Evolutionary conservation across 2,113 vertebrate genomes (phyloP).

Genomic region (Pristiophorus japonicus): DNA sequence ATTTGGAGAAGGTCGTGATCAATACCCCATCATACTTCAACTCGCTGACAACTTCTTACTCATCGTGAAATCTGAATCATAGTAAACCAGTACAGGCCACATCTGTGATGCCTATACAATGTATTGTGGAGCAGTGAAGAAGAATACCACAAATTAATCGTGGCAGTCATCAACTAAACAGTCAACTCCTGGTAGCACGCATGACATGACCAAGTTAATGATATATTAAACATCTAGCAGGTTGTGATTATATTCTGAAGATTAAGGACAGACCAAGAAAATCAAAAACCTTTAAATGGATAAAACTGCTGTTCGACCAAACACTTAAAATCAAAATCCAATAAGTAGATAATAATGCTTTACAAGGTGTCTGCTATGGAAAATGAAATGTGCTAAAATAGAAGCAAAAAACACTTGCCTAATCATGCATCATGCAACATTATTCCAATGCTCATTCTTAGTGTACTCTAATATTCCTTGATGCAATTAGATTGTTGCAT

Average conservation of each 20-base stretch:
- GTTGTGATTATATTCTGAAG: neutral
- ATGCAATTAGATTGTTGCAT: neutral
- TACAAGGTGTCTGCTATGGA: neutral
- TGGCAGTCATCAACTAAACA: neutral
- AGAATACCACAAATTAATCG: no score
- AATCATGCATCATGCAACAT: neutral
- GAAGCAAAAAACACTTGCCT: neutral
- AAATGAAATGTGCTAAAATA: neutral
- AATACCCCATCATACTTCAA: neutral
- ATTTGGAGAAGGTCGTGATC: neutral
- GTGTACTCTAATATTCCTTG: neutral
- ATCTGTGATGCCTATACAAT: neutral
- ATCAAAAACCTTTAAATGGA: neutral
- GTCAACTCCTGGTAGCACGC: neutral
- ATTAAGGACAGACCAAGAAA: neutral
- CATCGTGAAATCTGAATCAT: neutral
- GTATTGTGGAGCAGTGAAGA: no score
- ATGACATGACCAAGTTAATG: neutral
- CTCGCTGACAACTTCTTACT: neutral
- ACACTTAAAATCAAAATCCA: neutral
- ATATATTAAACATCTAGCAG: neutral
- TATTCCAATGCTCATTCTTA: neutral
- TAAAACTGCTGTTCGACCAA: neutral
- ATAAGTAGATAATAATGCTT: neutral
- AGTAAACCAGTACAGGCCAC: neutral